Percentiles rank a stretch among this genome's conserved stretches.
phyloP scores from a whole-genome alignment of 2,888 invertebrate genomes.

The Tolmerus cingulatus region DNA sequence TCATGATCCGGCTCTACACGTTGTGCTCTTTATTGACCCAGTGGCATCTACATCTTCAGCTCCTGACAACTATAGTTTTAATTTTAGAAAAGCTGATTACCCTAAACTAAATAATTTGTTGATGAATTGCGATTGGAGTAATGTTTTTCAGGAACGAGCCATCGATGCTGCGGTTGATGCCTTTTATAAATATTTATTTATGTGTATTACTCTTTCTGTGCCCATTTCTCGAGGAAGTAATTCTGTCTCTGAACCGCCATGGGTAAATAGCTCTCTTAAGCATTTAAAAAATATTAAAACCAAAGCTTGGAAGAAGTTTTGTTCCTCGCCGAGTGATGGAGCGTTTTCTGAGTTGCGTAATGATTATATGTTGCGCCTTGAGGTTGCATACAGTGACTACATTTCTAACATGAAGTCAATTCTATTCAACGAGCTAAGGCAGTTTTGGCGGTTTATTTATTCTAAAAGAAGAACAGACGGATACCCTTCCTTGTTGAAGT shows the following conservation, averaged over 20 bases:
- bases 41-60: too few species aligned
- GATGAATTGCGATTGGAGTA: too few species aligned
- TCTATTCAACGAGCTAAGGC: neutral
- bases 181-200: too few species aligned
- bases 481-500: neutral
- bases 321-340: neutral
- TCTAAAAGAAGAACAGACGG: neutral
- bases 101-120: too few species aligned
- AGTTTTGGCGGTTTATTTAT: neutral
- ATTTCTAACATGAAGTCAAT: neutral
- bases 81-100: too few species aligned
- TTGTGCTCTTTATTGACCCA: too few species aligned
- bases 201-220: too few species aligned
- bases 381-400: neutral
- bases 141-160: too few species aligned
- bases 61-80: too few species aligned
- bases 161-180: too few species aligned
- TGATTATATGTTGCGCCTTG: neutral
- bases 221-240: too few species aligned
- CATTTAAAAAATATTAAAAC: neutral
- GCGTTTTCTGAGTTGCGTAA: neutral
- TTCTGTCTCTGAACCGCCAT: neutral
- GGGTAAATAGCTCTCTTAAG: neutral
- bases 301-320: neutral
- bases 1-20: too few species aligned